Percentiles rank a stretch among this genome's conserved stretches.
Conservation (phyloP, 1,140 invertebrate species). For the Cydia amplana region DNA sequence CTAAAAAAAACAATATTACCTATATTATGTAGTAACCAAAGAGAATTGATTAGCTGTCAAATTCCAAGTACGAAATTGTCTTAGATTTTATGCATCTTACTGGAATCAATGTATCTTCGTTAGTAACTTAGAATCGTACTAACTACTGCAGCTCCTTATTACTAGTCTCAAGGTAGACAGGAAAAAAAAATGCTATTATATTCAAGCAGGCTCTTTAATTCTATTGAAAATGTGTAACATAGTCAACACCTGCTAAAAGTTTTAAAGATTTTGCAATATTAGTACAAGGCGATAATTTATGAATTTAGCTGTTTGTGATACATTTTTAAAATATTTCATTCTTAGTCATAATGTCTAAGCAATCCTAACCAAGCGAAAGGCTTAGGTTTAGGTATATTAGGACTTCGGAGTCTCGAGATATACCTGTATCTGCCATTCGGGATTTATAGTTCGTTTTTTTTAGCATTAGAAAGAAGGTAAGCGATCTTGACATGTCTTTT, state of each 20-base stretch:
- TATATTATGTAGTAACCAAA: too few relatives aligned
- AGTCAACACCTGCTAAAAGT: not conserved
- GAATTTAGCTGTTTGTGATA: constrained; percentile 28
- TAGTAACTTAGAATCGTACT: too few relatives aligned
- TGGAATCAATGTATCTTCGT: too few relatives aligned
- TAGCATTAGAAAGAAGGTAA: too few relatives aligned
- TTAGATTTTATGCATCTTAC: too few relatives aligned
- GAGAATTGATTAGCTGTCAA: too few relatives aligned
- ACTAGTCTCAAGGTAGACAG: too few relatives aligned
- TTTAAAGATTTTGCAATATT: constrained; percentile 9
- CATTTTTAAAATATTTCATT: constrained; percentile 10
- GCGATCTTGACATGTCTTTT: too few relatives aligned
- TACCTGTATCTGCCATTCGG: not conserved
- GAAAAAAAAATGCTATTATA: not conserved
- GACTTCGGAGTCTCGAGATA: not conserved
- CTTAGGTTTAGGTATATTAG: not conserved
- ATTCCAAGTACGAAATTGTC: too few relatives aligned
- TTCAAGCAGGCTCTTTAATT: not conserved
- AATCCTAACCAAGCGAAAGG: not conserved
- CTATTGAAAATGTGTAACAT: not conserved
- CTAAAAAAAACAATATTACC: too few relatives aligned
- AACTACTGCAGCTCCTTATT: too few relatives aligned
- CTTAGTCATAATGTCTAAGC: constrained; percentile 14
- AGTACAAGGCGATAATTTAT: constrained; percentile 21
- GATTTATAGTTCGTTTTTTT: too few relatives aligned